Evolutionary conservation across 1,140 invertebrate genomes (phyloP).

Genomic region (Eupristina koningsbergeri): DNA sequence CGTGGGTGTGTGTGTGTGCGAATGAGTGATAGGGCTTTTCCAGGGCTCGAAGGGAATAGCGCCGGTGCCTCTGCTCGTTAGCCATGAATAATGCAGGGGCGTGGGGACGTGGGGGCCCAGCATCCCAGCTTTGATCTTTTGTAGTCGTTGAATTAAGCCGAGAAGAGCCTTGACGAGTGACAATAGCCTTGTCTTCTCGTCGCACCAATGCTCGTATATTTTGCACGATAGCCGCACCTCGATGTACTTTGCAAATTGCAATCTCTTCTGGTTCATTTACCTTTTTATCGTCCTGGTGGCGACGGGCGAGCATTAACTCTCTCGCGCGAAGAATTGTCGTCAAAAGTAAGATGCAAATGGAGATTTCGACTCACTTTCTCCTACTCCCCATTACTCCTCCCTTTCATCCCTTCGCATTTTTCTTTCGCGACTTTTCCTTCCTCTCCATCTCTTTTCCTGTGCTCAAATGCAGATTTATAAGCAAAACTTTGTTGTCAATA

Average conservation of each 20-base stretch:
- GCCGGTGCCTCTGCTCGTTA: slow-evolving; percentile 39
- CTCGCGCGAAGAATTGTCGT: slow-evolving; percentile 2
- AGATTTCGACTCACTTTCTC: too few relatives aligned
- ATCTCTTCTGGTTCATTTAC: slow-evolving; percentile 28
- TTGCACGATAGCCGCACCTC: not conserved
- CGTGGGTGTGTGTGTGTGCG: too few relatives aligned
- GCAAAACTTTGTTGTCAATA: not conserved
- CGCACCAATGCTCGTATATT: not conserved
- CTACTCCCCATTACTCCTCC: slow-evolving; percentile 48
- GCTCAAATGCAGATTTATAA: not conserved
- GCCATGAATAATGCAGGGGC: slow-evolving; percentile 62
- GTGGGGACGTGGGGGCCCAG: slow-evolving; percentile 1
- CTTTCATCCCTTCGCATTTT: not conserved
- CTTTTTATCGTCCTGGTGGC: not conserved
- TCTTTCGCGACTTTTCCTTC: too few relatives aligned
- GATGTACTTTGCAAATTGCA: not conserved
- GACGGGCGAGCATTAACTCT: not conserved
- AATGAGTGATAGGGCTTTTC: not conserved
- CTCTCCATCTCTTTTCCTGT: not conserved
- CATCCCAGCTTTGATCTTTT: slow-evolving; percentile 26
- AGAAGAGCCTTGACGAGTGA: not conserved
- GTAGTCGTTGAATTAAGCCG: slow-evolving; percentile 4
- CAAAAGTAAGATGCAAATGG: slow-evolving; percentile 58
- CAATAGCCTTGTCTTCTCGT: not conserved
- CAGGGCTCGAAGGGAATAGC: not conserved